Evolutionary conservation across 2,888 invertebrate genomes (phyloP), one percentile per base, ranked within the genome.

Genomic region (Diadromus collaris): DNA sequence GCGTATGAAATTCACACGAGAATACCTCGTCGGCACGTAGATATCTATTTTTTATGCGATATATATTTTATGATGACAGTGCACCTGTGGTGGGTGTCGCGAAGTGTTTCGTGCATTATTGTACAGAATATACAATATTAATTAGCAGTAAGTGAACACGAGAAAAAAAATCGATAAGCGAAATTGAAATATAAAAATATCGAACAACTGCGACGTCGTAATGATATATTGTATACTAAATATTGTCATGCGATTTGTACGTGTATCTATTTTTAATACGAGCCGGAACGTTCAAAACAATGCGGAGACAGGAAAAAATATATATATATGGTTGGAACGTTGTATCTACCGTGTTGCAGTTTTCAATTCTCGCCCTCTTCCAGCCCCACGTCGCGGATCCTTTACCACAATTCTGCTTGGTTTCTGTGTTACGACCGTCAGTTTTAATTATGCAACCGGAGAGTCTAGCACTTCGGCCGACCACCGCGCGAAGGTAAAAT

Each of bases 391-490:
- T 1, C 4, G 21, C 13, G 51, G 21, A 24, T 24, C 24, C 24
- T 51, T 51, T 51, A 24, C 51, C 51, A 13, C 51, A 51, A 21
- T 24, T 24, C 24, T 24, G 51, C 24, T 21, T 21, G 13, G 64
- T 41, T 27, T 16, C 58, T 27, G 13, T 34, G 46, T 46, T 63
- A 58, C n/a, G 41, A 68, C 29, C 69, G 46, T 58, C 67, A 68
- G 56, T 71, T 76, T 76, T 69, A 79, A 79, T 76, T 65, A 72
- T 46, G 63, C 48, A 69, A 56, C 63, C 41, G 27, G 71, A 73
- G 67, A 13, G 44, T 58, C 24, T 27, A 51, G 10, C 54, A 51
- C 60, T 29, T 73, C 69, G 24, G 48, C 44, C 63, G 27, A 56
- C 54, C 51, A 56, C 13, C 65, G 61, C 54, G 19, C 60, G 71